A percentile compares a stretch with the other conserved stretches of the same genome.
Conservation (phyloP, 2,888 invertebrate genomes). For the Azorinus chamasolen region DNA sequence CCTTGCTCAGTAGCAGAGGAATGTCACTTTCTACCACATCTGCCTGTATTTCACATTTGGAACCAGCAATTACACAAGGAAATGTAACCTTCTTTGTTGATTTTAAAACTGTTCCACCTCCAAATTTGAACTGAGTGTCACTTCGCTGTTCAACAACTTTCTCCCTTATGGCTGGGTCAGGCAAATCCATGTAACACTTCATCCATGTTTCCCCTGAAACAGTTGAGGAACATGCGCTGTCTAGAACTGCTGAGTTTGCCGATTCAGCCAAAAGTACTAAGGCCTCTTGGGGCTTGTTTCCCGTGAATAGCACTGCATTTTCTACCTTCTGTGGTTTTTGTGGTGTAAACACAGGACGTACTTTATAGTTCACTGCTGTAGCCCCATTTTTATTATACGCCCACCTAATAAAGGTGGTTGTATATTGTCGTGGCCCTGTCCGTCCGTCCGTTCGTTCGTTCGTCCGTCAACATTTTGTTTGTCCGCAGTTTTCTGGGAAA, state of each 20-base stretch:
- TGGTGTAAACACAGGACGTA: constrained; percentile 22
- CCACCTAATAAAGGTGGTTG: too few species aligned
- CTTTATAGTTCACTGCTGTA: constrained; percentile 31
- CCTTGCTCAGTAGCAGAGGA: constrained; percentile 42
- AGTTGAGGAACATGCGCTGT: constrained; percentile 52
- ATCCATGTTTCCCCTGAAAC: constrained; percentile 54
- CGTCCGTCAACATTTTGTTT: too few species aligned
- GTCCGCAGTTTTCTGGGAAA: too few species aligned
- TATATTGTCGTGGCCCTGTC: too few species aligned
- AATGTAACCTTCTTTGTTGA: constrained; percentile 37
- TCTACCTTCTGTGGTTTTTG: constrained; percentile 33
- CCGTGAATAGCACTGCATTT: constrained; percentile 54
- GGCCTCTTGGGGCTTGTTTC: constrained; percentile 26
- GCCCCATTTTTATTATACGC: constrained; percentile 30
- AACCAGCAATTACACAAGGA: constrained; percentile 46
- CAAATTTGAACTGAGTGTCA: constrained; percentile 48
- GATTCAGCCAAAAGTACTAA: constrained; percentile 42
- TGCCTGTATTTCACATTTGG: constrained; percentile 34
- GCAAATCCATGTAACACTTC: constrained; percentile 39
- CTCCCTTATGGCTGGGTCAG: constrained; percentile 7
- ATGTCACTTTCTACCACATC: constrained; percentile 53
- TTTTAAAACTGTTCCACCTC: constrained; percentile 41
- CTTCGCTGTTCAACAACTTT: constrained; percentile 26
- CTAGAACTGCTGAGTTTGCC: constrained; percentile 47
- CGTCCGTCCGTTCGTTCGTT: too few species aligned